Conservation (phyloP, 2,113 vertebrate species). For the Poicephalus meyeri region DNA sequence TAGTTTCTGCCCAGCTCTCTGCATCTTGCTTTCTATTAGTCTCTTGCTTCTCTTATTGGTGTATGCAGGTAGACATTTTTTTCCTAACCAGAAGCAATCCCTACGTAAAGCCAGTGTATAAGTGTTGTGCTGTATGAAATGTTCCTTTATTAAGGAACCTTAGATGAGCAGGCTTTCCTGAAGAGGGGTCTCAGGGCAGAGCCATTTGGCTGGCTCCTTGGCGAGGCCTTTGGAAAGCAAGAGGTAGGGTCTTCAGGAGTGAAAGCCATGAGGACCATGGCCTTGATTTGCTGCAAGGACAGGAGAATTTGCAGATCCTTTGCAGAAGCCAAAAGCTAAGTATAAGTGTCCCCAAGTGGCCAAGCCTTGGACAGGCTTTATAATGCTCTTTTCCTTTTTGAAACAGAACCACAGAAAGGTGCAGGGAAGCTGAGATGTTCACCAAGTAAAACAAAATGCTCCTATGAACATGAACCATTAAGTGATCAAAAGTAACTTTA, state of each 20-base stretch:
- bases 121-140: neutral
- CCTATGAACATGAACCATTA: rapidly evolving
- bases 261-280: rapidly evolving
- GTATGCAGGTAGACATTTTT: rapidly evolving
- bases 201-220: neutral
- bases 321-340: neutral
- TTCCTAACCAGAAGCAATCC: neutral
- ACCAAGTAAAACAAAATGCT: neutral
- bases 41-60: rapidly evolving
- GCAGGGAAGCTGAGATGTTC: neutral
- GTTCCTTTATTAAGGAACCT: neutral
- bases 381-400: neutral
- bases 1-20: neutral
- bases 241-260: neutral
- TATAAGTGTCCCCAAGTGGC: neutral
- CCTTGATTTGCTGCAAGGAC: neutral
- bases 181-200: neutral
- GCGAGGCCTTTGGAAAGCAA: neutral
- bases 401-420: neutral
- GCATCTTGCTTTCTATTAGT: rapidly evolving
- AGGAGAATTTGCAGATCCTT: neutral
- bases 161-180: rapidly evolving
- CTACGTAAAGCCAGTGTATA: rapidly evolving
- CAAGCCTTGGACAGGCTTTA: neutral
- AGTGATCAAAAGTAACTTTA: neutral